Conservation (phyloP, 2,113 vertebrate genomes). For the Seriola rivoliana region DNA sequence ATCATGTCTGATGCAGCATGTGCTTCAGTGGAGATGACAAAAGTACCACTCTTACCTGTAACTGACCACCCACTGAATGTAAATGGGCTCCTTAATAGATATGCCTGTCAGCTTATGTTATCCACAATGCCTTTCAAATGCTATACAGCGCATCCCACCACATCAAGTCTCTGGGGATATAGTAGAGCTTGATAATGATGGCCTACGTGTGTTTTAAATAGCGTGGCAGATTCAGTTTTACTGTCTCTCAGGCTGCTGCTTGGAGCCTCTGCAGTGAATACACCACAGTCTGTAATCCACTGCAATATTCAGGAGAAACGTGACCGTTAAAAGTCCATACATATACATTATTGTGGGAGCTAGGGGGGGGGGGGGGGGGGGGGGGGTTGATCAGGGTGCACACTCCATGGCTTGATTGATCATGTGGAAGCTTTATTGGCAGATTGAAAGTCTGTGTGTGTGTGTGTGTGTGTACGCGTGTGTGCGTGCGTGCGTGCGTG, state of each 20-base stretch:
- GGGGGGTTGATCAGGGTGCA: not conserved
- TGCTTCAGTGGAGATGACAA: constrained; percentile 41
- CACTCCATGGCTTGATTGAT: constrained; percentile 43
- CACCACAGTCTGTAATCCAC: constrained; percentile 15
- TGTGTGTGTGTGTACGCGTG: not conserved
- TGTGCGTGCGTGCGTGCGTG: not conserved
- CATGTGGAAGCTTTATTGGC: constrained; percentile 33
- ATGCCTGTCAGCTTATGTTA: constrained; percentile 72
- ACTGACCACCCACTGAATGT: constrained; percentile 67
- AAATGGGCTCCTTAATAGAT: constrained; percentile 65
- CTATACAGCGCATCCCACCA: constrained; percentile 50
- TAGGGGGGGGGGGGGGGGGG: not conserved
- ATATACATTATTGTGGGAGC: constrained; percentile 28
- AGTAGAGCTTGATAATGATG: constrained; percentile 55
- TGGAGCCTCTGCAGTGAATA: constrained; percentile 8
- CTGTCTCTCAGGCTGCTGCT: constrained; percentile 27
- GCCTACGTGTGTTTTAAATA: constrained; percentile 63
- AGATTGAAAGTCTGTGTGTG: constrained; percentile 32
- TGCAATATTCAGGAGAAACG: constrained; percentile 29
- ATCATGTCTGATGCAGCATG: constrained; percentile 3
- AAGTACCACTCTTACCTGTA: constrained; percentile 61
- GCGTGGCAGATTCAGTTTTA: constrained; percentile 42
- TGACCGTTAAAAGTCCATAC: constrained; percentile 23
- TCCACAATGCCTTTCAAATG: constrained; percentile 56
- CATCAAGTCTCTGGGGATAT: constrained; percentile 47